Evolutionary conservation across 64 coral and sea anemone species (phyloP), one percentile per base, ranked within the genome.

Genomic region (Dendronephthya gigantea): DNA sequence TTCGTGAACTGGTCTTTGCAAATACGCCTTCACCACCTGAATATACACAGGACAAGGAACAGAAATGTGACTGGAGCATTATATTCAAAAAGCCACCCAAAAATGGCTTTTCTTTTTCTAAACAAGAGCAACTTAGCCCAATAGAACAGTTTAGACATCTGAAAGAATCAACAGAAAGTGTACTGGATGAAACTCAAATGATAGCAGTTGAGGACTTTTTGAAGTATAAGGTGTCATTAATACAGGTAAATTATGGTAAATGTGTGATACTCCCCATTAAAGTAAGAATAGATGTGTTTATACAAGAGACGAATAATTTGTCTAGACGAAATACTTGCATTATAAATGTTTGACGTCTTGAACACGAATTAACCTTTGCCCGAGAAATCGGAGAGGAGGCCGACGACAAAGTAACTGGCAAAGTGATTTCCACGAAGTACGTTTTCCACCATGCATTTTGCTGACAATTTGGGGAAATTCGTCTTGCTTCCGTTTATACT

Each of bases 111-210:
- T 17, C 79, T 11, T 68, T 48, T 50, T 40, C 23, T 28, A 40
- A 59, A 35, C 15, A 35, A 35, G 37, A 55, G 3, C 22, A 43
- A 49, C 69, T 87, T 13, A 51, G 68, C 39, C 87, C 89, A 7
- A 14, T 91, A 0, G 65, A 69, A 13, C 90, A 91, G 12, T 91
- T 91, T 16, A 70, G 68, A 10, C 9, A 83, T 19, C 58, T 72
- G 48, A 72, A 38, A 23, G 12, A 49, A 17, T 69, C 30, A 19
- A 1, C n/a, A 33, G n/a, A 27, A 14, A 66, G 75, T 15, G 83
- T 62, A 50, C 68, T 96, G 9, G 93, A 96, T 85, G 88, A 92
- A 28, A 92, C 90, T 15, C 93, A 96, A 74, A 85, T 96, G 58
- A 70, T 68, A 27, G 90, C 90, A 66, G 85, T 96, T 23, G 86